These are phyloP conservation scores for Coregonus sp. DNA, from an alignment of 2,797 vertebrate species.

Conservation along the genomic window DNA sequence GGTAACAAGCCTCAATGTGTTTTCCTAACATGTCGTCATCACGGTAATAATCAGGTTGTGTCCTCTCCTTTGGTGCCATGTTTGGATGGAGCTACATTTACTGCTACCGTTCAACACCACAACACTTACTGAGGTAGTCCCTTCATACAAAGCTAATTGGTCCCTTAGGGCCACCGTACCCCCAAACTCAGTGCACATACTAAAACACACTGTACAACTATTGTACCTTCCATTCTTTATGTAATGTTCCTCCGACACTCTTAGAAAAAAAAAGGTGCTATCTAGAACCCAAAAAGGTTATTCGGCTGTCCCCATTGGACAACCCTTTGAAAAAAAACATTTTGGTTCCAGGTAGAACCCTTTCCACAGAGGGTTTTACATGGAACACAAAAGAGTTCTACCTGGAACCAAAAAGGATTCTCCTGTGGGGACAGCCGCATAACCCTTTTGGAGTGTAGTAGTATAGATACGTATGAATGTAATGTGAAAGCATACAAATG, in stretches of 20 bases:
- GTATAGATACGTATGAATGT: too few species aligned
- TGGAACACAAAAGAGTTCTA: too few species aligned
- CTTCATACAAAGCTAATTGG: neutral
- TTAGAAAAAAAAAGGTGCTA: neutral
- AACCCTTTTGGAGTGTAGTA: too few species aligned
- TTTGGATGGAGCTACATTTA: slow-evolving; percentile 18
- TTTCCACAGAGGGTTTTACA: too few species aligned
- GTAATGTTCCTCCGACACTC: too few species aligned
- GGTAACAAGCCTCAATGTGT: neutral
- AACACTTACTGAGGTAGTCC: slow-evolving; percentile 27
- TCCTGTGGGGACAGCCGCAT: too few species aligned
- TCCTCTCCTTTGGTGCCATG: slow-evolving; percentile 9
- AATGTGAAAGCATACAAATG: too few species aligned
- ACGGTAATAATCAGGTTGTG: slow-evolving; percentile 20
- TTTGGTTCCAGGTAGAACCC: too few species aligned
- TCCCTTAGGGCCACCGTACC: neutral
- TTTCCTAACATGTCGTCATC: slow-evolving; percentile 11
- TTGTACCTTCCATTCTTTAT: slow-evolving; percentile 16
- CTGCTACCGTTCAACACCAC: slow-evolving; percentile 59
- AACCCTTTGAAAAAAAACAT: too few species aligned
- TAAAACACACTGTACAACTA: slow-evolving; percentile 34
- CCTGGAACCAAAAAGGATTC: too few species aligned
- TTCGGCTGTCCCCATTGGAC: too few species aligned
- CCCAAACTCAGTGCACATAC: slow-evolving; percentile 40
- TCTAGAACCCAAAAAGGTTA: too few species aligned